These are phyloP conservation scores for Scomber japonicus DNA, from an alignment of 2,113 vertebrate species.

Conservation along the genomic window DNA sequence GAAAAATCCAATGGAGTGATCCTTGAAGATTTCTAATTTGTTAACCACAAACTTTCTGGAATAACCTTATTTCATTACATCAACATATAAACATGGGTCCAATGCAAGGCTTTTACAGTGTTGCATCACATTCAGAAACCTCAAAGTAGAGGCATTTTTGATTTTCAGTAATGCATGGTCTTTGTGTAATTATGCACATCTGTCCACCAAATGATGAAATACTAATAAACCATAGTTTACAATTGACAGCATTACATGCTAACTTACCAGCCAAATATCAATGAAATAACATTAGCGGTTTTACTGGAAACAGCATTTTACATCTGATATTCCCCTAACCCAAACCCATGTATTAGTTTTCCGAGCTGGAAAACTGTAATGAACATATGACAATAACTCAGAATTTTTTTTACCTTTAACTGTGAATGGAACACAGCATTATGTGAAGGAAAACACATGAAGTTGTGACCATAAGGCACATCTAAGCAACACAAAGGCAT, in stretches of 20 bases:
- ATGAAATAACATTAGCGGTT: not conserved
- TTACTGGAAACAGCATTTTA: conserved; percentile 24
- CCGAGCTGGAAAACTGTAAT: conserved; percentile 29
- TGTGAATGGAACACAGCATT: conserved; percentile 12
- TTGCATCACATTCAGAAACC: conserved; percentile 15
- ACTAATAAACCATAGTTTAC: not conserved
- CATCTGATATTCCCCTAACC: not conserved
- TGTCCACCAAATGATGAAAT: not conserved
- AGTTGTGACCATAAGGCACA: not conserved
- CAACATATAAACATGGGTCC: conserved; percentile 14
- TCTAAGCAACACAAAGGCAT: not conserved
- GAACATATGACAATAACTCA: conserved; percentile 6
- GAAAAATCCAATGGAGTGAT: conserved; percentile 32
- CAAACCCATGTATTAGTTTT: conserved; percentile 17
- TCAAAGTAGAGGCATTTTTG: conserved; percentile 29
- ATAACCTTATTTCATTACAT: conserved; percentile 27
- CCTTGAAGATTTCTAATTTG: conserved; percentile 26
- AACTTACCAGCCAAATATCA: not conserved
- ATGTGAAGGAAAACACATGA: not conserved
- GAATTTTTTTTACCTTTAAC: conserved; percentile 25
- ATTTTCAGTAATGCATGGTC: not conserved
- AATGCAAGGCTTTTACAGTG: not conserved
- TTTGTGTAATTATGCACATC: conserved; percentile 23
- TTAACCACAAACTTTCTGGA: conserved; percentile 42
- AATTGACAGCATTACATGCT: not conserved